Base-by-base conservation (phyloP, 2,797 vertebrate species). In the Rhinatrema bivittatum region DNA sequence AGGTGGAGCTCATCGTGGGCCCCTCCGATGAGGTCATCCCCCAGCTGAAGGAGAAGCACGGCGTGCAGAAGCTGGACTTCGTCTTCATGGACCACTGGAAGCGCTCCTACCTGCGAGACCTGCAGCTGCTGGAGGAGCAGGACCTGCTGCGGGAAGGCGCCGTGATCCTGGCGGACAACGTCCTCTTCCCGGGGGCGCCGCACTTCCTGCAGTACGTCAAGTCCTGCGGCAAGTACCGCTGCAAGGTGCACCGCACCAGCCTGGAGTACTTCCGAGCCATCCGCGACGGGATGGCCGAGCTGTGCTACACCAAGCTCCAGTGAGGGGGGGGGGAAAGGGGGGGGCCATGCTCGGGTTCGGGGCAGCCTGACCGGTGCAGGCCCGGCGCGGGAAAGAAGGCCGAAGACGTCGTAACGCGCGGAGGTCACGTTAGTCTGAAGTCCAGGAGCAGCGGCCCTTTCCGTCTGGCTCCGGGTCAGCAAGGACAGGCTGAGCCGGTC, bases 31-130 rank as follows among this genome's bases (percentile, higher is more conserved):
- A 90, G 40, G 86, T 93, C 42, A 95, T 98, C 42, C 87, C 89
- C 0, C 56, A 3, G 7, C 63, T 97, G 20, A 62, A 69, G 21
- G 73, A 82, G 21, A 77, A 85, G 16, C 82, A 85, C 1, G 85
- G 82, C 5, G 50, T 97, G 36, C 76, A 53, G 10, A 69, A 45
- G 7, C 60, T 84, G 6, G 88, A 95, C 37, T 80, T 98, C n/a
- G 76, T 97, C 39, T 89, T 97, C 55, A 93, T 97, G 90, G 88
- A 90, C 34, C 93, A 98, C 57, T 81, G 89, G 84, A 96, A 94
- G 56, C 85, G 90, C 29, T 83, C 82, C 50, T 98, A 97, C 56
- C 62, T 87, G 30, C 62, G 84, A 10, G 91, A 98, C 49, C 84
- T 98, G 28, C 85, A 69, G 70, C 74, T 91, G 46, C 63, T 97